Evolutionary conservation across 2,888 invertebrate species (phyloP).

Genomic region (Agrochola macilenta): DNA sequence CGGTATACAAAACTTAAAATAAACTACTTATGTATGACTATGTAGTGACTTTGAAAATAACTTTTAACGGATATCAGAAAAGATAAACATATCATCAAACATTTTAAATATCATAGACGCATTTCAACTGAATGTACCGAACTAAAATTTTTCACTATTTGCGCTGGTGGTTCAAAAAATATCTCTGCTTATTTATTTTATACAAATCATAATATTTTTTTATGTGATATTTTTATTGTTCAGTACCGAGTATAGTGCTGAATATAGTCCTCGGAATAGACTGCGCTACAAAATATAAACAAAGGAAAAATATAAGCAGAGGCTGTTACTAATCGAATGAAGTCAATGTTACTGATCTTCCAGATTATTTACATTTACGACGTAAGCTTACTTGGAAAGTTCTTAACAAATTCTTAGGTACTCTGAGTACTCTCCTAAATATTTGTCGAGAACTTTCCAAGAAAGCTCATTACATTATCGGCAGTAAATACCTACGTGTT

Average conservation of each 20-base stretch:
- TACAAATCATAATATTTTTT: neutral
- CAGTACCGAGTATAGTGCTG: neutral
- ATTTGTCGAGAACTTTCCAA: neutral
- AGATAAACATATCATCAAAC: neutral
- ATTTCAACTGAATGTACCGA: neutral
- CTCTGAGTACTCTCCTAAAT: neutral
- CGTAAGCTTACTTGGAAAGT: too few species aligned
- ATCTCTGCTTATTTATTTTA: neutral
- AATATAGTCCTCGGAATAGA: neutral
- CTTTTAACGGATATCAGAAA: neutral
- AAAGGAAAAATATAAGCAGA: too few species aligned
- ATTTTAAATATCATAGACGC: neutral
- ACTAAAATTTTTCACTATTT: neutral
- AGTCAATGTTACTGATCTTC: neutral
- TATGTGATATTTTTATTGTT: neutral
- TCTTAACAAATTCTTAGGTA: neutral
- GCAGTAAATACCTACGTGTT: constrained; percentile 17
- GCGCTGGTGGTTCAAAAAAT: neutral
- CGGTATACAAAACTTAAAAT: neutral
- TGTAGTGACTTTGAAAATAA: constrained; percentile 7
- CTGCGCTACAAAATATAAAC: neutral
- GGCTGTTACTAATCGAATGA: neutral
- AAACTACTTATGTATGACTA: neutral
- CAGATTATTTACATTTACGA: neutral
- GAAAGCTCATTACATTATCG: neutral